These are phyloP conservation scores for Caradrina kadenii DNA, from an alignment of 2,888 invertebrate genomes.

Conservation along the genomic window DNA sequence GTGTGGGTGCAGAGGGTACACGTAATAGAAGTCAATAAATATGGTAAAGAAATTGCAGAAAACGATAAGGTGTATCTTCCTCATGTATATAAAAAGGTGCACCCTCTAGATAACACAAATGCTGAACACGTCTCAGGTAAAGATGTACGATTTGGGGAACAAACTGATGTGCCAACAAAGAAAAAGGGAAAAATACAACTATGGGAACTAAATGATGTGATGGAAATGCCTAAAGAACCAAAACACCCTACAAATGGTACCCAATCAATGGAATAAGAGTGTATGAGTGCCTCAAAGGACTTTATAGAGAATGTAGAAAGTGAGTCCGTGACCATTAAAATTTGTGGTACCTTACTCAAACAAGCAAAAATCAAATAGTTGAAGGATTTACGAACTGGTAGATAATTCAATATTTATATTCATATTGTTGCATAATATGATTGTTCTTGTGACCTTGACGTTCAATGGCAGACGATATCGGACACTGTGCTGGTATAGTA, in stretches of 20 bases:
- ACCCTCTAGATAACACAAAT: not conserved
- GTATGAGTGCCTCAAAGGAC: not conserved
- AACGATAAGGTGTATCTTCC: not conserved
- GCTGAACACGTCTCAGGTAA: not conserved
- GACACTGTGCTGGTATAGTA: not conserved
- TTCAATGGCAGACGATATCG: not conserved
- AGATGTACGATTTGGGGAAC: slow-evolving; percentile 12
- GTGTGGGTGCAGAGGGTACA: slow-evolving; percentile 39
- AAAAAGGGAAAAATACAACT: slow-evolving; percentile 18
- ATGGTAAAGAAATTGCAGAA: slow-evolving; percentile 1
- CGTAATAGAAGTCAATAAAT: slow-evolving; percentile 35
- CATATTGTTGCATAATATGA: not conserved
- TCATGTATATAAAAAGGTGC: not conserved
- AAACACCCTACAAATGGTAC: not conserved
- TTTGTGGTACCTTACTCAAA: not conserved
- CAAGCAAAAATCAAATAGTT: too few species aligned
- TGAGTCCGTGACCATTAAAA: slow-evolving; percentile 9
- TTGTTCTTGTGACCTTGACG: slow-evolving; percentile 4
- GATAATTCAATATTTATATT: not conserved
- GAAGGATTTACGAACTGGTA: not conserved
- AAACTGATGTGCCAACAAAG: not conserved
- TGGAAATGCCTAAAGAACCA: not conserved
- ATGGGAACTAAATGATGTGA: slow-evolving; percentile 1
- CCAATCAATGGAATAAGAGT: not conserved
- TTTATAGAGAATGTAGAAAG: not conserved